These are phyloP conservation scores for Lophotis ruficrista DNA, from an alignment of 2,113 vertebrate genomes.

Conservation along the genomic window DNA sequence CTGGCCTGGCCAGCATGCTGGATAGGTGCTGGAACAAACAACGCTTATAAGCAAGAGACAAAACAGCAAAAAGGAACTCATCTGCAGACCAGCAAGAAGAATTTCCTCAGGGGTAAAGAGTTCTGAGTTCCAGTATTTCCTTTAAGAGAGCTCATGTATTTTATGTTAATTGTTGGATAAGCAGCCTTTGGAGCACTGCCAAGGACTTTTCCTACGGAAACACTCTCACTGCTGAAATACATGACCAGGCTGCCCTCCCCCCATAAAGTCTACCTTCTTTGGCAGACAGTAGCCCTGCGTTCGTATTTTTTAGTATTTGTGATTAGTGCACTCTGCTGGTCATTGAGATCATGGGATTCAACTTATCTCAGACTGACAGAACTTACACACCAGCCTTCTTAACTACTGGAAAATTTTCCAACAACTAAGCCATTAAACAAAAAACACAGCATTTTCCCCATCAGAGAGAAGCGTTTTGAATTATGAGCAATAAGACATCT, in stretches of 20 bases:
- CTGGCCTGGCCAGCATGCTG: not conserved
- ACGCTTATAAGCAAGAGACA: not conserved
- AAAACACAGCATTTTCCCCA: not conserved
- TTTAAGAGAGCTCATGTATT: not conserved
- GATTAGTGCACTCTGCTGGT: conserved; percentile 56
- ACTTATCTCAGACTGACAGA: not conserved
- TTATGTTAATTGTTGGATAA: conserved; percentile 13
- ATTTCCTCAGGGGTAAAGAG: not conserved
- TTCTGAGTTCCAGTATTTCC: not conserved
- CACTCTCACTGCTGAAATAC: not conserved
- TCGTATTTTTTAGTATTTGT: not conserved
- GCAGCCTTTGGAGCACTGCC: not conserved
- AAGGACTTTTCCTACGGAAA: not conserved
- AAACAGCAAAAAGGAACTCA: not conserved
- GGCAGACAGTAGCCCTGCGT: not conserved
- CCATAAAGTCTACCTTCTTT: not conserved
- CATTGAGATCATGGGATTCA: not conserved
- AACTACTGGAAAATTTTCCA: not conserved
- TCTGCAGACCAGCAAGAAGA: not conserved
- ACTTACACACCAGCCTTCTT: not conserved
- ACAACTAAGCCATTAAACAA: not conserved
- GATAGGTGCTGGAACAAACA: not conserved
- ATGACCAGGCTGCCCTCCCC: not conserved
- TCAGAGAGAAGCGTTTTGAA: not conserved
- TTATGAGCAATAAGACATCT: not conserved